Percentiles rank a stretch among this genome's conserved stretches.
phyloP scores from a whole-genome alignment of 2,888 invertebrate genomes.

The Cistogaster globosa region DNA sequence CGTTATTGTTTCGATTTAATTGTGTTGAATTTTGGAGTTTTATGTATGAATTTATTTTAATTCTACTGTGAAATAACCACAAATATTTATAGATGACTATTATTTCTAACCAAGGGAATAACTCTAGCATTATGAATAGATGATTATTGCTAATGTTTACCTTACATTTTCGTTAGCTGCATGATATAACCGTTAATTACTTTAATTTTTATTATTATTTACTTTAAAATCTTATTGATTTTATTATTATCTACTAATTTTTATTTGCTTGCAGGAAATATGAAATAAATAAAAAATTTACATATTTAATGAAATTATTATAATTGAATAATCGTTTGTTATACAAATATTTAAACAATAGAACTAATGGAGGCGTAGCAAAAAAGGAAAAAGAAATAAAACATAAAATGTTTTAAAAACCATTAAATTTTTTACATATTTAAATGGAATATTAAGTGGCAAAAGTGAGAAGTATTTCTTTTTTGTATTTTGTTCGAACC shows the following conservation, averaged over 20 bases:
- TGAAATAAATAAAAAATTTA: slow-evolving; percentile 25
- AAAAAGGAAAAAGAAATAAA: not conserved
- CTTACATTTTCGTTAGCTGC: slow-evolving; percentile 9
- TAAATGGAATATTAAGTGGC: not conserved
- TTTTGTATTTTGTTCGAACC: too few species aligned
- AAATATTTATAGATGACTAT: too few species aligned
- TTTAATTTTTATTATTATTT: not conserved
- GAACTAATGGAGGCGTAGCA: slow-evolving; percentile 4
- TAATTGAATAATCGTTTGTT: slow-evolving; percentile 58
- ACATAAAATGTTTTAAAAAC: too few species aligned
- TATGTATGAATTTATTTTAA: too few species aligned
- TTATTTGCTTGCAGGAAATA: slow-evolving; percentile 22
- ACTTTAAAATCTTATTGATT: slow-evolving; percentile 57
- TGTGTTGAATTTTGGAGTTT: too few species aligned
- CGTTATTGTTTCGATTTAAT: too few species aligned
- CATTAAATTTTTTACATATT: too few species aligned
- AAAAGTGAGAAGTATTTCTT: too few species aligned
- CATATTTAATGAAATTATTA: slow-evolving; percentile 53
- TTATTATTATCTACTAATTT: slow-evolving; percentile 38
- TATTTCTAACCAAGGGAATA: too few species aligned
- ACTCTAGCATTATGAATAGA: too few species aligned
- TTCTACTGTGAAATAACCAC: too few species aligned
- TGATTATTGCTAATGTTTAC: not conserved
- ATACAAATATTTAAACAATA: slow-evolving; percentile 48
- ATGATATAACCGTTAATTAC: not conserved